Base-by-base conservation (phyloP, 2,888 invertebrate genomes). In the Bellardia pandia region DNA sequence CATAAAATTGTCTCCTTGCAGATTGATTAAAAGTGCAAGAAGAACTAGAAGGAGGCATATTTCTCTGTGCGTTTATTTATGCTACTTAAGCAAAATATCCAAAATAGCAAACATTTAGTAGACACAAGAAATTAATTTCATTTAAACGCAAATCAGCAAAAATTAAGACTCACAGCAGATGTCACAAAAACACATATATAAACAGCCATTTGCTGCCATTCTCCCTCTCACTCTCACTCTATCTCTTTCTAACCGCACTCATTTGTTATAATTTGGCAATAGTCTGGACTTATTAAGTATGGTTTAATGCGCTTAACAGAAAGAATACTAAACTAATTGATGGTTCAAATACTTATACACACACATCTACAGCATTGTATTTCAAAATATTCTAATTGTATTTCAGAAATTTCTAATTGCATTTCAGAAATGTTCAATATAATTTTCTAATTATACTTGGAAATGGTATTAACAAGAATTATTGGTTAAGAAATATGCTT, bases 71-170 rank as follows among this genome's bases (percentile, higher is more conserved):
- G 45, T 2, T 11, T 45, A 11, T 2, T 53, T 53, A 16, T 5
- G 53, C 7, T 9, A 53, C 23, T 23, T 53, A 53, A 58, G 11
- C 58, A 58, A 58, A 37, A 37, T 37, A 37, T 6, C 37, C 37
- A 37, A 58, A 58, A 30, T 58, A 51, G 14, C 51, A 51, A 56
- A 23, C 56, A 56, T 6, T 60, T 1, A 13, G 6, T 13, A 60
- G 33, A 33, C 33, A 60, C 14, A 30, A 51, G 4, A 51, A 68
- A 48, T 30, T 68, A 48, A 64, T 76, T 66, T 66, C 3, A 33
- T 33, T 60, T 60, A 9, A 60, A 75, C 42, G 40, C 40, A 66
- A 76, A 33, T 64, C 64, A 64, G 76, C 51, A 76, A 66, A 45
- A 75, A 64, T 62, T 37, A 48, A 64, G 45, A 37, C 37, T n/a